phyloP scores from a whole-genome alignment of 2,888 invertebrate species.

The Andrena chrysosceles region DNA sequence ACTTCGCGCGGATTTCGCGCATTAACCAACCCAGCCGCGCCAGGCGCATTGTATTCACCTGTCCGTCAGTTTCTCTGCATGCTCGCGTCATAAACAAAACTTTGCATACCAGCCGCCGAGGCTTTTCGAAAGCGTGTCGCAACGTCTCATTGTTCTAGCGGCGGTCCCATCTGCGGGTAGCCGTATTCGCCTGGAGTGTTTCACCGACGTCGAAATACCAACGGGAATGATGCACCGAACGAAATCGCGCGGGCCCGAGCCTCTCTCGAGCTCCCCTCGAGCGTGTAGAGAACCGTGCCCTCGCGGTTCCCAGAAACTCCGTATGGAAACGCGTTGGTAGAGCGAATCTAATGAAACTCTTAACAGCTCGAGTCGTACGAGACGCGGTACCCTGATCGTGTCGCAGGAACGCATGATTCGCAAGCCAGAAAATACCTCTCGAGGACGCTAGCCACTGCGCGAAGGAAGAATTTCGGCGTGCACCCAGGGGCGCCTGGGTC shows the following conservation, averaged over 20 bases:
- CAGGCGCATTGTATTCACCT: constrained; percentile 27
- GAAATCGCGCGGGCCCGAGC: neutral
- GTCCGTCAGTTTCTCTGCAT: constrained; percentile 1
- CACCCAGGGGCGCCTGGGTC: constrained; percentile 36
- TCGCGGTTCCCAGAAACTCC: neutral
- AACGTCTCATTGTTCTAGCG: constrained; percentile 47
- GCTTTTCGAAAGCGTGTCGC: constrained; percentile 47
- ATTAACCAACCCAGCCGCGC: neutral
- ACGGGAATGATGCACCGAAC: constrained; percentile 8
- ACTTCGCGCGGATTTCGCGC: neutral
- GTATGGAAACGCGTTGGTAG: neutral
- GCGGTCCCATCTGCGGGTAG: constrained; percentile 41
- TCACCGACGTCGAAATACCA: constrained; percentile 29
- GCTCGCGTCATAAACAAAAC: constrained; percentile 31
- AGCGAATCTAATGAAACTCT: neutral
- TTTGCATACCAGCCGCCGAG: constrained; percentile 29
- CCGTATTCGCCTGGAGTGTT: constrained; percentile 13
- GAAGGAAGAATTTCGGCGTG: constrained; percentile 59
- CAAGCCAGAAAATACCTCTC: neutral
- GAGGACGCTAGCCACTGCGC: constrained; percentile 15
- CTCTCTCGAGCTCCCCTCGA: constrained; percentile 1
- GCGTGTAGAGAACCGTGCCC: neutral
- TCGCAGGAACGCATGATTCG: no score
- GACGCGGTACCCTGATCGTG: no score
- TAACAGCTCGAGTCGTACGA: no score